Percentiles rank a stretch among this genome's conserved stretches.
phyloP scores from a whole-genome alignment of 2,888 invertebrate species.

The Acronicta psi region DNA sequence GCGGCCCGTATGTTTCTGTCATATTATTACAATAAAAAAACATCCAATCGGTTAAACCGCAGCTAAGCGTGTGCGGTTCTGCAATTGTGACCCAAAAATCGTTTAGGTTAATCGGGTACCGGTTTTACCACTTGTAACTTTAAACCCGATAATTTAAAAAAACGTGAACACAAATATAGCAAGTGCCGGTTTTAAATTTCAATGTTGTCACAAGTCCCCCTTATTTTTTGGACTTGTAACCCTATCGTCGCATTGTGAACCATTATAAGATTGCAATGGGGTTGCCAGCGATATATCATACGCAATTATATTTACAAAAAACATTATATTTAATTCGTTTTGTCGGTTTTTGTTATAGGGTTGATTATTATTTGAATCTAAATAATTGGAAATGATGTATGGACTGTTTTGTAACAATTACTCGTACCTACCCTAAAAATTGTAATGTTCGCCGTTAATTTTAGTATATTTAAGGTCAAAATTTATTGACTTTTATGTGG shows the following conservation, averaged over 20 bases:
- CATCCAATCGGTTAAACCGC: too few species aligned
- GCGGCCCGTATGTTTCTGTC: too few species aligned
- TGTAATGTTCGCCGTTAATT: too few species aligned
- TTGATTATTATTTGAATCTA: conserved; percentile 19
- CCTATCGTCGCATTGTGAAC: conserved; percentile 47
- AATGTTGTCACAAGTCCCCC: conserved; percentile 50
- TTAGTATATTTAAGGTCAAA: too few species aligned
- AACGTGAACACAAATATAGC: conserved; percentile 35
- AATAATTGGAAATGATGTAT: conserved; percentile 27
- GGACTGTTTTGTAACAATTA: neutral
- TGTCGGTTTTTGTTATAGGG: conserved; percentile 50
- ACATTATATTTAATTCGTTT: conserved; percentile 61
- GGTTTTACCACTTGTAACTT: conserved; percentile 9
- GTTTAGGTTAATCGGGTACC: conserved; percentile 1
- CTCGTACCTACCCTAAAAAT: too few species aligned
- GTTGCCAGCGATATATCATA: conserved; percentile 58
- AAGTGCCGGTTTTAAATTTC: conserved; percentile 47
- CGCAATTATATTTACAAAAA: conserved; percentile 68
- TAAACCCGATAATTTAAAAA: conserved; percentile 16
- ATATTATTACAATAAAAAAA: neutral
- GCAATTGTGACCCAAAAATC: too few species aligned
- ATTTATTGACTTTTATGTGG: too few species aligned
- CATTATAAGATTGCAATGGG: conserved; percentile 58
- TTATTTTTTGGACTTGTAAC: conserved; percentile 50
- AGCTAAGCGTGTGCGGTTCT: neutral